Conservation (phyloP, 2,797 vertebrate species). For the Xyrichtys novacula region DNA sequence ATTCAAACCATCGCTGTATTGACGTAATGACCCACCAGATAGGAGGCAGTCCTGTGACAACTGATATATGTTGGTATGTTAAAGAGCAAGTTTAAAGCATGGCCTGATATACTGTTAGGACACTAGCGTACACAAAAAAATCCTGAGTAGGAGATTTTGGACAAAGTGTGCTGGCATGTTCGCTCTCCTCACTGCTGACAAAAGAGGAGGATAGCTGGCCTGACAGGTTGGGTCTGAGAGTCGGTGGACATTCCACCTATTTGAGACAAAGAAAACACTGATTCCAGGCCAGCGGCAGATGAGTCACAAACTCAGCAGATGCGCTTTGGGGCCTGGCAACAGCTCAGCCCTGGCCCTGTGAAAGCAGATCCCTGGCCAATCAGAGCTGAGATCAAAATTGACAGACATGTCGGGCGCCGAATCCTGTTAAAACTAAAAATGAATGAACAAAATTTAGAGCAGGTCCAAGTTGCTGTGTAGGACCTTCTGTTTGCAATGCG, state of each 20-base stretch:
- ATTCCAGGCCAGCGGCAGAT: constrained; percentile 63
- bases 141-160: neutral
- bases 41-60: neutral
- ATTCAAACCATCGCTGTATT: constrained; percentile 28
- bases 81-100: neutral
- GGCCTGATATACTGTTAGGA: neutral
- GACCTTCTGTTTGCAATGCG: constrained; percentile 34
- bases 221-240: constrained; percentile 75
- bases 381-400: constrained; percentile 6
- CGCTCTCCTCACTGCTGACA: neutral
- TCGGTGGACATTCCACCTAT: constrained; percentile 69
- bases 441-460: constrained; percentile 26
- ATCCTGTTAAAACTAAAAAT: constrained; percentile 20
- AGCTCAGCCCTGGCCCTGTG: constrained; percentile 5
- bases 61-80: constrained; percentile 1
- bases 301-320: constrained; percentile 71
- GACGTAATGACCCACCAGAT: constrained; percentile 26
- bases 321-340: constrained; percentile 60
- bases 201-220: constrained; percentile 32
- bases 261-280: constrained; percentile 73
- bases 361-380: constrained; percentile 47
- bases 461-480: constrained; percentile 32
- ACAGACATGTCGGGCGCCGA: constrained; percentile 30
- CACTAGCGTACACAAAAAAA: neutral
- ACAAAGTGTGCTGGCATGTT: neutral